Conservation (phyloP, 2,888 invertebrate genomes). For the Marasmarcha lunaedactyla region DNA sequence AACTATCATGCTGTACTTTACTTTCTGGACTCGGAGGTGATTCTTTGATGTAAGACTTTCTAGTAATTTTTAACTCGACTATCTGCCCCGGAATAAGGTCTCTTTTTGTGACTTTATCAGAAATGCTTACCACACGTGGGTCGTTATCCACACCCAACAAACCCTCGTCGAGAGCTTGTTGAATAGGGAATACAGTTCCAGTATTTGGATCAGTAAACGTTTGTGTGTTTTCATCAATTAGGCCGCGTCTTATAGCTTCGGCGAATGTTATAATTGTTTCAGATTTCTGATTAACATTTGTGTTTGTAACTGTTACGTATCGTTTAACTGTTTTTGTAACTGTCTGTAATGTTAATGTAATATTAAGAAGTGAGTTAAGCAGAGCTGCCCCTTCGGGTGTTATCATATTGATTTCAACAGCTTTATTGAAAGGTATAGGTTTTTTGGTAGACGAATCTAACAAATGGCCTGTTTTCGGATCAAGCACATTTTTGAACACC, state of each 20-base stretch:
- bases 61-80: constrained; percentile 63
- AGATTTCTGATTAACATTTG: constrained; percentile 68
- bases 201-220: constrained; percentile 83
- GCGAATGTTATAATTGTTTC: constrained; percentile 78
- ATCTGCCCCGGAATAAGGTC: constrained; percentile 57
- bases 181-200: constrained; percentile 78
- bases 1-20: constrained; percentile 59
- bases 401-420: constrained; percentile 86
- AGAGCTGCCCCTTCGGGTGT: constrained; percentile 90
- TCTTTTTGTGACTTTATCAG: constrained; percentile 45
- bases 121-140: constrained; percentile 44
- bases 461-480: constrained; percentile 89
- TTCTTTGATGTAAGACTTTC: constrained; percentile 62
- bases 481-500: constrained; percentile 86
- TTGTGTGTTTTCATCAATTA: constrained; percentile 83
- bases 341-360: constrained; percentile 89
- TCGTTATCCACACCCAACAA: constrained; percentile 74
- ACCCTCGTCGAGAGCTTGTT: constrained; percentile 82
- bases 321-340: constrained; percentile 87
- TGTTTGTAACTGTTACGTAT: constrained; percentile 81
- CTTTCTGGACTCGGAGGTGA: constrained; percentile 54
- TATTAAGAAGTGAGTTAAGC: constrained; percentile 85
- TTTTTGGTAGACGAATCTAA: constrained; percentile 79
- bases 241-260: constrained; percentile 81
- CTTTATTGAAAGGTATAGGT: constrained; percentile 85